phyloP scores from a whole-genome alignment of 2,797 vertebrate genomes.

The Thaleichthys pacificus region DNA sequence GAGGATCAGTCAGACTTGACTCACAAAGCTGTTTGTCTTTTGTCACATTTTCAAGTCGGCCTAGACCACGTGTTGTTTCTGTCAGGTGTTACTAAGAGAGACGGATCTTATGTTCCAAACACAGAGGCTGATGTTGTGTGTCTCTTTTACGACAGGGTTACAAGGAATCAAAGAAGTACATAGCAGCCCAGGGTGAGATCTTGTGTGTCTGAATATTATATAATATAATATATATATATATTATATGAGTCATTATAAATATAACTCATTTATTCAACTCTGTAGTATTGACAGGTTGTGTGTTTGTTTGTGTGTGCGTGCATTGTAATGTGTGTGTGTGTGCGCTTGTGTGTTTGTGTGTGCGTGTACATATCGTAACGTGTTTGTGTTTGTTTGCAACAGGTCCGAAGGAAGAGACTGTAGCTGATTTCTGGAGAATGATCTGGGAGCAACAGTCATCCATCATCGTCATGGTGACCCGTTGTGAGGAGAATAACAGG shows the following conservation, averaged over 20 bases:
- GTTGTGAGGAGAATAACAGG: conserved; percentile 93
- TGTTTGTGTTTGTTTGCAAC: conserved; percentile 13
- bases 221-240: not conserved
- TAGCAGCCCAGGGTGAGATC: conserved; percentile 93
- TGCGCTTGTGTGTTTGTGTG: not conserved
- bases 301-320: not conserved
- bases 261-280: not conserved
- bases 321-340: not conserved
- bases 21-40: not conserved
- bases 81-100: not conserved
- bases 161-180: conserved; percentile 94
- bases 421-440: conserved; percentile 96
- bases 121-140: not conserved
- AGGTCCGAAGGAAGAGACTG: conserved; percentile 95
- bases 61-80: not conserved
- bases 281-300: not conserved
- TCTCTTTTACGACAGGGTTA: conserved; percentile 79
- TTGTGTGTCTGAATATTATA: not conserved
- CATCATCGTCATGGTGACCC: conserved; percentile 97
- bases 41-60: not conserved
- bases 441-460: conserved; percentile 97
- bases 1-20: not conserved
- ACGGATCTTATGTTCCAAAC: not conserved
- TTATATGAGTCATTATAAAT: too few species aligned
- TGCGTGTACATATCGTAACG: not conserved